Evolutionary conservation across 1,140 invertebrate genomes (phyloP), one percentile per base, ranked within the genome.

Genomic region (Lepidurus arcticus): DNA sequence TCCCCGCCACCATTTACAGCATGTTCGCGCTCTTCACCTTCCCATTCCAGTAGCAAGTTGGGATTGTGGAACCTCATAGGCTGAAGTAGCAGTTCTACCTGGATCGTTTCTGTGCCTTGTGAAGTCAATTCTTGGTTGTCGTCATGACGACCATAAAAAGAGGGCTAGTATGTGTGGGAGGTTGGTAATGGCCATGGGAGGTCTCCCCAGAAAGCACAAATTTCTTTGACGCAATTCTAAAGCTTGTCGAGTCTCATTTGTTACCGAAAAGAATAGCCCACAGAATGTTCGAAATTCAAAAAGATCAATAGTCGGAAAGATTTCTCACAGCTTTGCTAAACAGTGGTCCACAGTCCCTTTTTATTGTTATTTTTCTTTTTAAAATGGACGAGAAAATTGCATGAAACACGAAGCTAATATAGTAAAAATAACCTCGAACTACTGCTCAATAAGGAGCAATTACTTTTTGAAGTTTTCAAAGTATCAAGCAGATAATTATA

Each of bases 141-240:
- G 53, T 65, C 53, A 65, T 65, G 53, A 65, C 53, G 53, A 65
- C 53, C 53, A 65, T 21, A 65, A 65, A 65, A 65, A 65, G 53
- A 65, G 53, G 53, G 21, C 16, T 5, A 65, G 53, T n/a, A 65
- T 21, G 13, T 13, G 8, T 7, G 13, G 53, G 53, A 65, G 53
- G 53, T 65, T 65, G 53, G 16, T 65, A 65, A 65, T 65, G 53
- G 53, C 1, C 53, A 7, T 5, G 53, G 53, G 53, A 21, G 21
- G 53, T 47, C 45, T 47, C 10, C 45, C 21, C 16, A 65, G 16
- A 13, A 65, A 65, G 16, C 53, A 9, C 4, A 47, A 47, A 0
- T 4, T 21, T n/a, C 13, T 13, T 13, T 21, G 9, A 65, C 1
- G 8, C 16, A 65, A 7, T 21, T 34, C 34, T 34, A 34, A 65